Base-by-base conservation (phyloP, 2,113 vertebrate species). In the Melospiza georgiana region DNA sequence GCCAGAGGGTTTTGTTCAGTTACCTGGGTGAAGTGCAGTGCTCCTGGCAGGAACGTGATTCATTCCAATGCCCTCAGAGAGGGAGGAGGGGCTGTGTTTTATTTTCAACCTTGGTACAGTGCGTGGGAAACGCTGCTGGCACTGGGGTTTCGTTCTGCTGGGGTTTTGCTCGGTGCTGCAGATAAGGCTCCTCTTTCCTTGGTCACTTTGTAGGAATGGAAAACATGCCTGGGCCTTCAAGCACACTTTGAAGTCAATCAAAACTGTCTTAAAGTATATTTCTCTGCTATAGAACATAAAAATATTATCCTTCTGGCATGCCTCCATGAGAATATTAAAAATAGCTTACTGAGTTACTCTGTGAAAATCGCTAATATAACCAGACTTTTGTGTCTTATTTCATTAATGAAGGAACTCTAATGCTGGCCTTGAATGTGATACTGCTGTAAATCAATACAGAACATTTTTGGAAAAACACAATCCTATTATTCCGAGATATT, bases 271-370 rank as follows among this genome's bases (percentile, higher is more conserved):
- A 89, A 95, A 93, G 59, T 84, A 15, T 61, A 87, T 96, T 94
- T 95, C 89, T 88, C 78, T 95, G 72, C 52, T 94, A 92, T 86
- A 89, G 82, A 91, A 91, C 91, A 93, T 87, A 62, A 96, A 95
- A 96, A 94, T 95, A 95, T 89, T 92, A 95, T 94, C 84, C 63
- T 84, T 78, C 91, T 97, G 97, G 95, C 96, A 28, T 25, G 78
- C 13, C 14, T 94, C 91, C 76, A 44, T 72, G 71, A 93, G 72
- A 95, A 94, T 89, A 97, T 95, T 94, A 97, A 96, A 97, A 96
- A 97, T 97, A 96, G 62, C 76, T 97, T 93, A 95, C 83, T 84
- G 84, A 95, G 92, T 95, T 94, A 92, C 86, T 81, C 94, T 77
- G 90, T 86, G 79, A 93, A 97, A 95, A 84, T 91, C 30, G 5